A percentile compares a stretch with the other conserved stretches of the same genome.
Evolutionary conservation across 2,888 invertebrate species (phyloP).

Genomic region (Pycnomerus fuliginosus): DNA sequence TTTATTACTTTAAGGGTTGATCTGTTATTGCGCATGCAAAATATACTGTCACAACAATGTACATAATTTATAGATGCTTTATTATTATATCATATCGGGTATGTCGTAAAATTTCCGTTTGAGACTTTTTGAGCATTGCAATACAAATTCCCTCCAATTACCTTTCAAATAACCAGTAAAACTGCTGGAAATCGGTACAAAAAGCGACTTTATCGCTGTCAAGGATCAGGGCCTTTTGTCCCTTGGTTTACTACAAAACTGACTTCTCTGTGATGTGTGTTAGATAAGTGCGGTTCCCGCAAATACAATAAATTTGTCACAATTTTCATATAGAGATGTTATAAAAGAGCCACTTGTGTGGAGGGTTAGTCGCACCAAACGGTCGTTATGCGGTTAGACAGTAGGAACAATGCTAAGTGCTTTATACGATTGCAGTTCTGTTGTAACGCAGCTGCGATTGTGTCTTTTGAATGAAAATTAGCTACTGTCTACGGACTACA

Average conservation of each 20-base stretch:
- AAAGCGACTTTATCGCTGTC: constrained; percentile 31
- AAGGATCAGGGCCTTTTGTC: constrained; percentile 32
- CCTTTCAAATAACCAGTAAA: too few relatives aligned
- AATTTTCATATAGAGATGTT: constrained; percentile 38
- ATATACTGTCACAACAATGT: too few relatives aligned
- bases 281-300: constrained; percentile 36
- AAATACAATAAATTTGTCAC: constrained; percentile 41
- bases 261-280: constrained; percentile 35
- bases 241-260: constrained; percentile 33
- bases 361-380: constrained; percentile 34
- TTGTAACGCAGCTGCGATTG: constrained; percentile 34
- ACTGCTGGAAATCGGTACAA: too few relatives aligned
- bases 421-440: constrained; percentile 33
- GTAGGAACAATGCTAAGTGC: constrained; percentile 39
- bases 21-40: too few relatives aligned
- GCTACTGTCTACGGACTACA: too few relatives aligned
- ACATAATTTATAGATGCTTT: too few relatives aligned
- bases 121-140: too few relatives aligned
- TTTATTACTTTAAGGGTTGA: too few relatives aligned
- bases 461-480: constrained; percentile 24
- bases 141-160: too few relatives aligned
- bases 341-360: constrained; percentile 30
- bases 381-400: constrained; percentile 34
- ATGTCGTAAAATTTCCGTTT: too few relatives aligned
- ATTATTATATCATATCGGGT: too few relatives aligned